Percentiles rank a stretch among this genome's conserved stretches.
Evolutionary conservation across 2,113 vertebrate species (phyloP).

Genomic region (Thymallus thymallus): DNA sequence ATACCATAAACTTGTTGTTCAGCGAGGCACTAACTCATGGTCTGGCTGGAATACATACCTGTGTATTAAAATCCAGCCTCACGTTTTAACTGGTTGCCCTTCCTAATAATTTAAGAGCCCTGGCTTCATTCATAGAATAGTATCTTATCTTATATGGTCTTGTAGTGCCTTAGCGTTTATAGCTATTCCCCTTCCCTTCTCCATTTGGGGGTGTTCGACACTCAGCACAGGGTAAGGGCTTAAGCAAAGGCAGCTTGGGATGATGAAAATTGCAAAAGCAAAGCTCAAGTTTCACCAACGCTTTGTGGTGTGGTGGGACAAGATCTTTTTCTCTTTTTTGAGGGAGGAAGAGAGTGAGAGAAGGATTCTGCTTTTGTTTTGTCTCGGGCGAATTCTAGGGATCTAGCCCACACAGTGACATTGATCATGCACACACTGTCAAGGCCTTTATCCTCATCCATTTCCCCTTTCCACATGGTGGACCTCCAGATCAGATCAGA

Average conservation of each 20-base stretch:
- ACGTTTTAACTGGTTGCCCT: slow-evolving; percentile 21
- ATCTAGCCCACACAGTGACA: slow-evolving; percentile 20
- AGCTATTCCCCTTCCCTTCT: background rate
- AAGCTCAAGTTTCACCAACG: slow-evolving; percentile 10
- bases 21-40: slow-evolving; percentile 37
- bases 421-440: slow-evolving; percentile 10
- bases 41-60: slow-evolving; percentile 8
- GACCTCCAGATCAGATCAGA: background rate
- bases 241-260: background rate
- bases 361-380: slow-evolving; percentile 17
- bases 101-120: slow-evolving; percentile 18
- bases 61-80: slow-evolving; percentile 14
- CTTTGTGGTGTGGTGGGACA: background rate
- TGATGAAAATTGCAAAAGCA: slow-evolving; percentile 2
- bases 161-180: background rate
- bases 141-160: background rate
- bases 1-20: slow-evolving; percentile 54
- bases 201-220: background rate
- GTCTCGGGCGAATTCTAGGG: background rate
- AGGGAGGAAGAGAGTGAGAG: background rate
- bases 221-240: background rate
- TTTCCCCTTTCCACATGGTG: slow-evolving; percentile 2
- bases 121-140: background rate
- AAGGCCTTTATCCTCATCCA: slow-evolving; percentile 15
- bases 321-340: background rate